Base-by-base conservation (phyloP, 2,113 vertebrate species). In the Meleagris gallopavo region DNA sequence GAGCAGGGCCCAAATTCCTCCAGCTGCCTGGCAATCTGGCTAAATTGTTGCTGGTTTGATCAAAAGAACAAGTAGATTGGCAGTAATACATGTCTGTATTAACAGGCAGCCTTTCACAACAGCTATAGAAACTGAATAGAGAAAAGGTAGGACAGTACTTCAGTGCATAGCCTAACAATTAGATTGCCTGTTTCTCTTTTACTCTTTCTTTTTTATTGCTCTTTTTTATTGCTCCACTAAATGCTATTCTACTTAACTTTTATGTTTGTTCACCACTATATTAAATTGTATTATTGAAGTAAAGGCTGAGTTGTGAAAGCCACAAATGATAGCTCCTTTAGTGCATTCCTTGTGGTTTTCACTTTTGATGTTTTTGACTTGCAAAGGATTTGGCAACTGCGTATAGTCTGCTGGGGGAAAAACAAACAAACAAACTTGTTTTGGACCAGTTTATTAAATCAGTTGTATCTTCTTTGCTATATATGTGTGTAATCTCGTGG, bases 21-120 rank as follows among this genome's bases (percentile, higher is more conserved):
- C 38, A 70, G 34, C 91, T 94, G 86, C 65, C 91, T 52, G 89
- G 91, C 89, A 96, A 95, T 93, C 90, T 91, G 74, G 60, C 55
- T 50, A 74, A 92, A 93, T 89, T 91, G 84, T 88, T 55, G 60
- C 30, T 1, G 11, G n/a, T 77, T 65, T 45, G 62, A 66, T 85
- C 4, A 6, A 88, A 96, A 76, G 93, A 77, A 88, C 91, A 88
- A 85, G 88, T n/a, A 43, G 78, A 71, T 40, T 94, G 91, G 88
- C 76, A 80, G 86, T 66, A 89, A 83, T 57, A 89, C 83, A 54
- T 0, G 9, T 25, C 73, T 0, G 1, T 45, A 69, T 75, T 94
- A 91, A 94, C n/a, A n/a, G n/a, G n/a, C n/a, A n/a, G n/a, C n/a
- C n/a, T n/a, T n/a, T n/a, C n/a, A n/a, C 73, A 76, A 81, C 58